A percentile compares a stretch with the other conserved stretches of the same genome.
Conservation (phyloP, 1,140 invertebrate species). For the Solenopsis invicta region DNA sequence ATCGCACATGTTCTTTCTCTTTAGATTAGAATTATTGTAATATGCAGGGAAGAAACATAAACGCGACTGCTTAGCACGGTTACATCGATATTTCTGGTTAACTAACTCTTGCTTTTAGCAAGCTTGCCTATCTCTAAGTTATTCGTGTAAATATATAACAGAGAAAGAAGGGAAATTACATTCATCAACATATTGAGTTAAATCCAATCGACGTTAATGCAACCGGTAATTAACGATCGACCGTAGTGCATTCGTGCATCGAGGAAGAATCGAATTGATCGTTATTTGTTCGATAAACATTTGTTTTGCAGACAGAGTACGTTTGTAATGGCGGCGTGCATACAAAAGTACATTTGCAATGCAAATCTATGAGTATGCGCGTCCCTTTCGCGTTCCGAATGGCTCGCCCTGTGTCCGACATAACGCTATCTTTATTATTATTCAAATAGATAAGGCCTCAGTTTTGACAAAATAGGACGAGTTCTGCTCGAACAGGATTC, state of each 20-base stretch:
- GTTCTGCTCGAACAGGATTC: constrained; percentile 77
- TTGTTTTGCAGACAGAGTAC: constrained; percentile 36
- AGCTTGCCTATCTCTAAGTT: constrained; percentile 15
- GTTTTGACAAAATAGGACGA: constrained; percentile 82
- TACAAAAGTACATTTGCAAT: constrained; percentile 39
- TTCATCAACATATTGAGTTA: constrained; percentile 24
- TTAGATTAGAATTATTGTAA: constrained; percentile 9
- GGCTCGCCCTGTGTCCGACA: constrained; percentile 75
- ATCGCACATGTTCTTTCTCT: constrained; percentile 13
- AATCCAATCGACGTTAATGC: constrained; percentile 18
- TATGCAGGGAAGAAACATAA: not conserved
- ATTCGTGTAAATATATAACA: constrained; percentile 3
- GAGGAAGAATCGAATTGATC: constrained; percentile 25
- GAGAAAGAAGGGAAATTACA: constrained; percentile 1
- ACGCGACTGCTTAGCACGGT: not conserved
- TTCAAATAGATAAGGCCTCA: constrained; percentile 84
- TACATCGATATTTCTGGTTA: constrained; percentile 7
- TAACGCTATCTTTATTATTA: constrained; percentile 84
- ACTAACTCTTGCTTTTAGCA: constrained; percentile 10
- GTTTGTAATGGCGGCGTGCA: constrained; percentile 20
- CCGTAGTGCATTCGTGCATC: constrained; percentile 5
- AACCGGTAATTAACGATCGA: constrained; percentile 35
- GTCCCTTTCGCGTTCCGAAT: constrained; percentile 63
- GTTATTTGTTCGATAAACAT: constrained; percentile 40
- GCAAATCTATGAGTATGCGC: constrained; percentile 41